These are phyloP conservation scores for Promerops cafer DNA, from an alignment of 2,113 vertebrate species.

Conservation along the genomic window DNA sequence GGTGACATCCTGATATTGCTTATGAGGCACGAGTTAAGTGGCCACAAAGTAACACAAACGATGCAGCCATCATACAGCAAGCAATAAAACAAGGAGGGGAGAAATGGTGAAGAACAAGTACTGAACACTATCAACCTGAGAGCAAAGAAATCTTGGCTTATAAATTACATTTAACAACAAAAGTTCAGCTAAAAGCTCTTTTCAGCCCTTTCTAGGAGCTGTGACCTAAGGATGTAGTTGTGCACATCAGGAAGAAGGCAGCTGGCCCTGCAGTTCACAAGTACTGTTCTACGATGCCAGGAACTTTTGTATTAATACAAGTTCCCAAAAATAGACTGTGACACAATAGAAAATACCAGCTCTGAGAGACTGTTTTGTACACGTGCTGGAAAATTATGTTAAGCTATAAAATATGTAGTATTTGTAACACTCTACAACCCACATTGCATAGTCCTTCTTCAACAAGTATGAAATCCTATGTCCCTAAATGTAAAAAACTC, in stretches of 20 bases:
- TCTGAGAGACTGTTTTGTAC: neutral
- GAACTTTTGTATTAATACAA: neutral
- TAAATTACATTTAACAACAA: neutral
- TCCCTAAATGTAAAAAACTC: neutral
- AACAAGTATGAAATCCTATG: neutral
- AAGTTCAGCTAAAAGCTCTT: neutral
- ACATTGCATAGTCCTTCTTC: neutral
- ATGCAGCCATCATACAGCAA: neutral
- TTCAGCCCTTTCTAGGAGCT: neutral
- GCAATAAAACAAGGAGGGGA: too few relatives aligned
- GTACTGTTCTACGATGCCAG: neutral
- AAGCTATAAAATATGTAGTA: neutral
- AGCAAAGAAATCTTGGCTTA: neutral
- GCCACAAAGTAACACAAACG: too few relatives aligned
- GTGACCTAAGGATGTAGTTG: neutral
- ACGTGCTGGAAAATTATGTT: neutral
- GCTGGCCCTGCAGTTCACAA: neutral
- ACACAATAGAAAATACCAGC: conserved; percentile 26
- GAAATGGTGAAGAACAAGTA: neutral
- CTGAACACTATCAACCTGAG: neutral
- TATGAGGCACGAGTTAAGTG: neutral
- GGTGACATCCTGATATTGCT: accelerated
- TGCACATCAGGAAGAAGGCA: neutral
- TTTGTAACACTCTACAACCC: neutral
- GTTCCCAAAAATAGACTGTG: conserved; percentile 28